Evolutionary conservation across 2,797 vertebrate species (phyloP).

Genomic region (Onychomys leucogaster): DNA sequence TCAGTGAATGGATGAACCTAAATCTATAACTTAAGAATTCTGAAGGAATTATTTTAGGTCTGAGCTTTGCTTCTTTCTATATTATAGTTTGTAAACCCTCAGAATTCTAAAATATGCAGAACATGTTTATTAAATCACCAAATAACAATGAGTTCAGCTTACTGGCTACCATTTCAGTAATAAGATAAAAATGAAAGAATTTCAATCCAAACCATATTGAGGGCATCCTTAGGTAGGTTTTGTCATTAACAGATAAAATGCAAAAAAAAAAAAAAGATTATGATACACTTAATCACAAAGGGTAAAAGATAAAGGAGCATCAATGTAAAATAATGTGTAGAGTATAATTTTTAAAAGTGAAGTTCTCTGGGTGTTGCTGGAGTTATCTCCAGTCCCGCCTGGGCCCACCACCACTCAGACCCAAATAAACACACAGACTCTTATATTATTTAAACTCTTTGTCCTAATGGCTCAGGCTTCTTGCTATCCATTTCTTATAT

Average conservation of each 20-base stretch:
- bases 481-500: no score
- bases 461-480: no score
- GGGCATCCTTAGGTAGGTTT: neutral
- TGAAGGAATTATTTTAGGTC: neutral
- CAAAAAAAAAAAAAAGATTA: neutral
- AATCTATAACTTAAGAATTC: neutral
- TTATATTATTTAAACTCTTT: no score
- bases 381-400: no score
- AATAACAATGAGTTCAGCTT: neutral
- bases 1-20: neutral
- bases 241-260: neutral
- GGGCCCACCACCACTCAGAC: no score
- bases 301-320: neutral
- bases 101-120: neutral
- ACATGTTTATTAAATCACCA: neutral
- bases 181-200: slow-evolving; percentile 35
- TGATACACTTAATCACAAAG: neutral
- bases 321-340: neutral
- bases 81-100: slow-evolving; percentile 28
- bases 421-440: no score
- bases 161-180: neutral
- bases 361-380: no score
- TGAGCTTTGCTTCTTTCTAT: neutral
- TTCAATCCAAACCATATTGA: neutral
- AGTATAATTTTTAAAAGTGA: neutral